A percentile compares a stretch with the other conserved stretches of the same genome.
Conservation (phyloP, 2,888 invertebrate species). For the Drosophila phalerata region DNA sequence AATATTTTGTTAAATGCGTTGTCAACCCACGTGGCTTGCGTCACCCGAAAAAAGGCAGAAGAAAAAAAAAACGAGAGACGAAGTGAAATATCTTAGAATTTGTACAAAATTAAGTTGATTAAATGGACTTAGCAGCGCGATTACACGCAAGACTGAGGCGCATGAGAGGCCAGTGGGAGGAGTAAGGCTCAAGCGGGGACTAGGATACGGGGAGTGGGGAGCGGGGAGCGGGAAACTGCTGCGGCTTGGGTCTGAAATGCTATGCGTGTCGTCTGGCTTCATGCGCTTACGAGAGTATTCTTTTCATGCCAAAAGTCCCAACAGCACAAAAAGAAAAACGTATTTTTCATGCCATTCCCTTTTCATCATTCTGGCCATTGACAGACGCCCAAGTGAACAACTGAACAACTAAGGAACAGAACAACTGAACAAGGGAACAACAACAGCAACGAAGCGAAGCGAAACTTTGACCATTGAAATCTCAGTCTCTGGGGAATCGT, state of each 20-base stretch:
- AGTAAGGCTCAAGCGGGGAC: neutral
- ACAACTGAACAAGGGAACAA: conserved; percentile 24
- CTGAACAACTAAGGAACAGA: conserved; percentile 5
- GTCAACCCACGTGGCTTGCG: conserved; percentile 56
- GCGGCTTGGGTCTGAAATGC: conserved; percentile 26
- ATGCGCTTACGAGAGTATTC: conserved; percentile 25
- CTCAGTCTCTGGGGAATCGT: conserved; percentile 63
- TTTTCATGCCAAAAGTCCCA: conserved; percentile 31
- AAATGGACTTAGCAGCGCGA: conserved; percentile 77
- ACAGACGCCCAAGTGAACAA: conserved; percentile 40
- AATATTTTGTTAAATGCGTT: conserved; percentile 67
- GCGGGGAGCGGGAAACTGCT: neutral
- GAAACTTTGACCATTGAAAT: conserved; percentile 75
- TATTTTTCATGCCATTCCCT: conserved; percentile 70
- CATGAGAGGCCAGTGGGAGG: conserved; percentile 8
- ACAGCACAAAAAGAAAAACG: conserved; percentile 34
- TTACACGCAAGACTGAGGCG: conserved; percentile 71
- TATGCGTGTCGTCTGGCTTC: conserved; percentile 51
- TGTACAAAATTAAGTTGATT: conserved; percentile 79
- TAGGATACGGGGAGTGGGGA: neutral
- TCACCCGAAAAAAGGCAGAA: conserved; percentile 44
- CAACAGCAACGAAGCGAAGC: conserved; percentile 40
- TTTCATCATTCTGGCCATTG: conserved; percentile 52
- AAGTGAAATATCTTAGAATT: conserved; percentile 70
- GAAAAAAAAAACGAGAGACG: conserved; percentile 25